Evolutionary conservation across 1,140 invertebrate species (phyloP).

Genomic region (Limonius californicus): DNA sequence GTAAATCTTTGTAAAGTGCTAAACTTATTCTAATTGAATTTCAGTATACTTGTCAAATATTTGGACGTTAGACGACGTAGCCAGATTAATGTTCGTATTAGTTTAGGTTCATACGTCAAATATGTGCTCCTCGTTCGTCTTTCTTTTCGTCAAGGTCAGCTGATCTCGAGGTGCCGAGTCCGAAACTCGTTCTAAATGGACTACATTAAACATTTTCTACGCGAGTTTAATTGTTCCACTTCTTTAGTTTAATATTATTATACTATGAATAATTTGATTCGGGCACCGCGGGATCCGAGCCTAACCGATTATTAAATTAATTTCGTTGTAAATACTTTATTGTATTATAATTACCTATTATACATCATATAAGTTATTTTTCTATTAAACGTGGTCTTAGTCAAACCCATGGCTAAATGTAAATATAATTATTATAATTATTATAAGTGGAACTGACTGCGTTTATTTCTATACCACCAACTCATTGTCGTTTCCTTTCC

Average conservation of each 20-base stretch:
- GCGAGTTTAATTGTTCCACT: conserved; percentile 14
- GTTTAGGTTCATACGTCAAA: conserved; percentile 37
- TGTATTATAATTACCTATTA: conserved; percentile 47
- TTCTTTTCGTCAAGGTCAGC: conserved; percentile 20
- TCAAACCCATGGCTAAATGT: conserved; percentile 44
- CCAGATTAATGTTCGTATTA: conserved; percentile 38
- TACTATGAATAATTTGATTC: conserved; percentile 26
- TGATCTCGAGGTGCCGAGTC: conserved; percentile 19
- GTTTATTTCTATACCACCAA: conserved; percentile 6
- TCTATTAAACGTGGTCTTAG: conserved; percentile 46
- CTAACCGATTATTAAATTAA: conserved; percentile 35
- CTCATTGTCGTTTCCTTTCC: background rate
- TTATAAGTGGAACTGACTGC: conserved; percentile 39
- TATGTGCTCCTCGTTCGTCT: conserved; percentile 24
- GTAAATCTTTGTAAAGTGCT: conserved; percentile 23
- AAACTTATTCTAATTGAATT: conserved; percentile 26
- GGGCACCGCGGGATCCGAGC: conserved; percentile 14
- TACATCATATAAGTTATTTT: conserved; percentile 48
- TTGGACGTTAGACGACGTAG: conserved; percentile 38
- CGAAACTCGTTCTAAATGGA: conserved; percentile 22
- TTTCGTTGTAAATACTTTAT: conserved; percentile 45
- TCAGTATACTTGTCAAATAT: conserved; percentile 38
- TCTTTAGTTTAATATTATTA: conserved; percentile 13
- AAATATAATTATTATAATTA: conserved; percentile 46
- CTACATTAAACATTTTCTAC: conserved; percentile 15